Conservation (phyloP, 2,888 invertebrate species). For the Leptopterna dolabrata region DNA sequence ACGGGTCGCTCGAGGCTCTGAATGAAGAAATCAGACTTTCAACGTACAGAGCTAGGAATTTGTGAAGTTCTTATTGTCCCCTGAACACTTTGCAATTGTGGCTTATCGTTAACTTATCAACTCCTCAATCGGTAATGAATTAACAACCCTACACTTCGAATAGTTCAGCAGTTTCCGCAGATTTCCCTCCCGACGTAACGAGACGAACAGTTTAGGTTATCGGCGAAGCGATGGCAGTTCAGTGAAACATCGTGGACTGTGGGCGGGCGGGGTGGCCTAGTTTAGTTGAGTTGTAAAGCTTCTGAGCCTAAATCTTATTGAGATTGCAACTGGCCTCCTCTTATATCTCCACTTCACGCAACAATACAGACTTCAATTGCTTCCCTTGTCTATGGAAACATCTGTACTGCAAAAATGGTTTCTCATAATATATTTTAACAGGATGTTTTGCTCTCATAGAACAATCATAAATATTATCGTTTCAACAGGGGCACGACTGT, state of each 20-base stretch:
- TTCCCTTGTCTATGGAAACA: too few relatives aligned
- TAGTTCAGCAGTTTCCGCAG: background rate
- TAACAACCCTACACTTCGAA: background rate
- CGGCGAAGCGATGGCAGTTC: background rate
- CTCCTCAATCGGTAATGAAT: background rate
- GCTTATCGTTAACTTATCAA: too few relatives aligned
- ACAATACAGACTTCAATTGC: background rate
- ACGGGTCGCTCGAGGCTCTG: too few relatives aligned
- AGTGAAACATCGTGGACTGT: background rate
- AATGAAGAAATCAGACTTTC: too few relatives aligned
- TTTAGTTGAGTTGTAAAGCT: slow-evolving; percentile 27
- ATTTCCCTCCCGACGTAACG: background rate
- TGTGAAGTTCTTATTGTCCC: too few relatives aligned
- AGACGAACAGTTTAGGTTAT: background rate
- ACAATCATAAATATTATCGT: too few relatives aligned
- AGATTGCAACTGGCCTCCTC: slow-evolving; percentile 14
- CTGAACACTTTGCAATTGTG: too few relatives aligned
- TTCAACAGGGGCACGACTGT: too few relatives aligned
- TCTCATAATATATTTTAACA: too few relatives aligned
- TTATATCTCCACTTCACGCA: slow-evolving; percentile 2
- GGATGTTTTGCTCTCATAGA: too few relatives aligned
- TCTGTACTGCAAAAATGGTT: too few relatives aligned
- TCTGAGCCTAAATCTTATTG: slow-evolving; percentile 21
- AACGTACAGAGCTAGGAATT: too few relatives aligned
- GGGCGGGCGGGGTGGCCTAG: slow-evolving; percentile 11